Conservation (phyloP, 2,797 vertebrate species). For the Halcyon leucocephala region DNA sequence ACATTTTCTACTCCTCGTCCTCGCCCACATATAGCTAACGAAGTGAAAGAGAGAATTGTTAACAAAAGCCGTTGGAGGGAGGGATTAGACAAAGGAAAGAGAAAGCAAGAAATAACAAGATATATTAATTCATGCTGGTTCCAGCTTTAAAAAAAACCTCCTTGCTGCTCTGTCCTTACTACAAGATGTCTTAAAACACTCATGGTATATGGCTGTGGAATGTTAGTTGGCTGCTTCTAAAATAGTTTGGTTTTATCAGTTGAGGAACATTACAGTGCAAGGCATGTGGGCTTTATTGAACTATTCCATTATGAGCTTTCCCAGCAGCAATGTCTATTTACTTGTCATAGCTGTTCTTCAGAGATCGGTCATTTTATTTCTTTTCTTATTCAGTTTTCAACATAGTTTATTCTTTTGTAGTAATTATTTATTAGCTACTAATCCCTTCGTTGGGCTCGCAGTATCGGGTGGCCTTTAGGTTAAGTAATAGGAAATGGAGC, state of each 20-base stretch:
- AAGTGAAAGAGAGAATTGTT: slow-evolving; percentile 51
- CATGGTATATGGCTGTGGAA: slow-evolving; percentile 40
- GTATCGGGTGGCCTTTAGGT: slow-evolving; percentile 12
- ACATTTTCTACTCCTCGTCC: slow-evolving; percentile 20
- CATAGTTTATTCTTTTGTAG: not conserved
- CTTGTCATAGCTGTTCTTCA: slow-evolving; percentile 9
- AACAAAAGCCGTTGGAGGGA: not conserved
- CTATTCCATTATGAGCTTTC: not conserved
- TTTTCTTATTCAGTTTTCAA: slow-evolving; percentile 12
- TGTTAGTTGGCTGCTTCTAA: slow-evolving; percentile 52
- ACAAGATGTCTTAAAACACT: slow-evolving; percentile 59
- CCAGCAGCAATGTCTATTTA: slow-evolving; percentile 14
- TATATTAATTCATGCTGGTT: slow-evolving; percentile 25
- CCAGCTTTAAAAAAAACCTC: not conserved
- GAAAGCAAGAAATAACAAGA: slow-evolving; percentile 14
- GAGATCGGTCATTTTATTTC: not conserved
- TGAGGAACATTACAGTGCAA: not conserved
- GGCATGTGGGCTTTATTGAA: slow-evolving; percentile 21
- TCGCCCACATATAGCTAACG: slow-evolving; percentile 27
- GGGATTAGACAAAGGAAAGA: slow-evolving; percentile 8
- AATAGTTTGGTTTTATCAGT: slow-evolving; percentile 48
- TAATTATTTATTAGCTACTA: slow-evolving; percentile 56
- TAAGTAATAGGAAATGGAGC: slow-evolving; percentile 28
- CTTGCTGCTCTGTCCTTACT: slow-evolving; percentile 15
- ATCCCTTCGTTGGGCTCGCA: not conserved